A percentile compares a stretch with the other conserved stretches of the same genome.
These are phyloP conservation scores for Myripristis murdjan DNA, from an alignment of 2,797 vertebrate genomes.

Conservation along the genomic window DNA sequence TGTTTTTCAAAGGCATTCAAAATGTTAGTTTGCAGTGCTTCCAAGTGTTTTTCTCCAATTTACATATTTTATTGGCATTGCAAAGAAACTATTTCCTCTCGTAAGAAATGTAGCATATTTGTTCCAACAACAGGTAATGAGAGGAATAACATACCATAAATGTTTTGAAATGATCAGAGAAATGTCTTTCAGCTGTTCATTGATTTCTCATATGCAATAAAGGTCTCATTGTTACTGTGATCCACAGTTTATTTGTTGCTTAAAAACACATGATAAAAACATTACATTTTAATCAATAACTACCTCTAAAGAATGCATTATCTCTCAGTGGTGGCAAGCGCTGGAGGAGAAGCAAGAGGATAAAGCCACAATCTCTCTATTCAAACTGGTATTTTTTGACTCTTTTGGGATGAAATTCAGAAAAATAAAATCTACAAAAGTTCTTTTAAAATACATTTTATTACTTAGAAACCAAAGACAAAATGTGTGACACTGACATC, in stretches of 20 bases:
- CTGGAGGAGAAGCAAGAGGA: conserved; percentile 26
- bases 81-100: too few relatives aligned
- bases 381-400: conserved; percentile 19
- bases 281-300: conserved; percentile 20
- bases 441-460: conserved; percentile 76
- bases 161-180: not conserved
- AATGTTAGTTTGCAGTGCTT: not conserved
- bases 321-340: conserved; percentile 9
- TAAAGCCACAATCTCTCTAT: conserved; percentile 16
- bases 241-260: conserved; percentile 13
- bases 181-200: conserved; percentile 8
- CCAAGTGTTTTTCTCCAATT: too few relatives aligned
- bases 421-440: not conserved
- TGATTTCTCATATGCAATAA: conserved; percentile 47
- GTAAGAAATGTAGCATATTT: too few relatives aligned
- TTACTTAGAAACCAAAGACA: conserved; percentile 73
- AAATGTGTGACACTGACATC: conserved; percentile 66
- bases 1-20: not conserved
- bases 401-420: conserved; percentile 1
- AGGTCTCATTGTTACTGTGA: conserved; percentile 14
- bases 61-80: too few relatives aligned
- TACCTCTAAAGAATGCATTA: conserved; percentile 36
- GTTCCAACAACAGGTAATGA: too few relatives aligned
- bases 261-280: conserved; percentile 39
- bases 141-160: not conserved